phyloP scores from a whole-genome alignment of 92 coral and sea anemone genomes.

The Meandrina meandrites region DNA sequence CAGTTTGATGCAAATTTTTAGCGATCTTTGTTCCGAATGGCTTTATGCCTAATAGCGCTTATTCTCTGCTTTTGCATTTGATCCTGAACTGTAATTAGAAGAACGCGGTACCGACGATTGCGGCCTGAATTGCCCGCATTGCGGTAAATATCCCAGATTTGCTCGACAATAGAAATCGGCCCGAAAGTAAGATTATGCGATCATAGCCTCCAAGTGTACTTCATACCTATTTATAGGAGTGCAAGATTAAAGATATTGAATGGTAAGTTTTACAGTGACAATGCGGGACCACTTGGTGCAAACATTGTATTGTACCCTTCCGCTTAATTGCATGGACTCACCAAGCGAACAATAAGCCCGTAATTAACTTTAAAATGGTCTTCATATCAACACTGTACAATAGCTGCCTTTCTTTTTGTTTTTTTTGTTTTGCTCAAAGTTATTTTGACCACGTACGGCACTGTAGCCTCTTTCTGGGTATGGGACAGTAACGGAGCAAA shows the following conservation, averaged over 20 bases:
- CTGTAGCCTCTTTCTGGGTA: too few species aligned
- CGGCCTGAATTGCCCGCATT: not conserved
- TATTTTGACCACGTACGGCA: not conserved
- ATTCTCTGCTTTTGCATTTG: not conserved
- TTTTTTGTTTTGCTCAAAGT: not conserved
- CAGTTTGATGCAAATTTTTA: not conserved
- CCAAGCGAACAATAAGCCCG: not conserved
- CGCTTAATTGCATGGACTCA: not conserved
- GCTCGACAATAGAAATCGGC: not conserved
- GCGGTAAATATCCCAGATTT: not conserved
- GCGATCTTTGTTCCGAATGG: not conserved
- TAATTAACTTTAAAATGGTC: not conserved
- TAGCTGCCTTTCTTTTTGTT: not conserved
- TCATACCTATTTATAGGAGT: not conserved
- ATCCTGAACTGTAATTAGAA: not conserved
- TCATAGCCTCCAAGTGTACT: not conserved
- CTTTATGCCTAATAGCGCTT: not conserved
- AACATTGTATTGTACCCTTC: not conserved
- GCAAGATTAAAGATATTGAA: not conserved
- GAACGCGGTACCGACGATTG: not conserved
- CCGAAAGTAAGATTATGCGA: not conserved
- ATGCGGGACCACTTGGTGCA: not conserved
- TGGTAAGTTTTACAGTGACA: not conserved
- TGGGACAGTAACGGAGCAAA: too few species aligned
- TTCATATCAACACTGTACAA: not conserved